These are phyloP conservation scores for Drosophila macrospina DNA, from an alignment of 2,888 invertebrate genomes.

Conservation along the genomic window DNA sequence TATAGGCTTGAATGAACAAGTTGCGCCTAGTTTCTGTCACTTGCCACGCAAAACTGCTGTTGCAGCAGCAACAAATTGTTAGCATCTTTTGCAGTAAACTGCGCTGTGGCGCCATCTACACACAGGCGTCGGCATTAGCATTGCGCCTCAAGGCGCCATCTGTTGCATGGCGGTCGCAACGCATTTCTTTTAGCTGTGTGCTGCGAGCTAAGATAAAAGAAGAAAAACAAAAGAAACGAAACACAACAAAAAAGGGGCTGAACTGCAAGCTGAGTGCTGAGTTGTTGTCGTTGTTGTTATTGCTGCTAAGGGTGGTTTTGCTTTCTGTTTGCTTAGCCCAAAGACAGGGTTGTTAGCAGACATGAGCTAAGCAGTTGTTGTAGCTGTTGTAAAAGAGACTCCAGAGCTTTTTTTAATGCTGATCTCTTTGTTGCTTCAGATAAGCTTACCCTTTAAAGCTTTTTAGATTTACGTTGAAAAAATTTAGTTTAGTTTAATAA, in stretches of 20 bases:
- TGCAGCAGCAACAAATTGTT: background rate
- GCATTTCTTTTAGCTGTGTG: slow-evolving; percentile 27
- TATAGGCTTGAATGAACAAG: background rate
- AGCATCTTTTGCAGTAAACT: background rate
- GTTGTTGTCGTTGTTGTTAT: slow-evolving; percentile 8
- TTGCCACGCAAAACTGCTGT: background rate
- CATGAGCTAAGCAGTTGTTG: background rate
- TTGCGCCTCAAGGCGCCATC: slow-evolving; percentile 51
- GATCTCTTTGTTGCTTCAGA: background rate
- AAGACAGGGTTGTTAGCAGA: slow-evolving; percentile 58
- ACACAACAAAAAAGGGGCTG: slow-evolving; percentile 11
- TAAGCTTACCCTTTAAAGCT: no score
- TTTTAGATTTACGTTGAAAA: no score
- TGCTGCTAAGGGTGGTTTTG: slow-evolving; percentile 50
- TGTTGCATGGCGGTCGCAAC: slow-evolving; percentile 46
- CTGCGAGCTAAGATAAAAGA: slow-evolving; percentile 1
- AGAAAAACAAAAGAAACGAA: background rate
- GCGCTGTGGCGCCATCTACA: slow-evolving; percentile 60
- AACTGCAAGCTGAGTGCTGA: slow-evolving; percentile 31
- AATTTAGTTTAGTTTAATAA: no score
- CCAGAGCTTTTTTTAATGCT: background rate
- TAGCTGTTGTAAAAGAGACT: background rate
- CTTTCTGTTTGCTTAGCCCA: slow-evolving; percentile 16
- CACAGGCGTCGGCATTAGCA: slow-evolving; percentile 3
- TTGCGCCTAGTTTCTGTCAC: background rate